Conservation (phyloP, 2,113 vertebrate genomes). For the Butorides virescens region DNA sequence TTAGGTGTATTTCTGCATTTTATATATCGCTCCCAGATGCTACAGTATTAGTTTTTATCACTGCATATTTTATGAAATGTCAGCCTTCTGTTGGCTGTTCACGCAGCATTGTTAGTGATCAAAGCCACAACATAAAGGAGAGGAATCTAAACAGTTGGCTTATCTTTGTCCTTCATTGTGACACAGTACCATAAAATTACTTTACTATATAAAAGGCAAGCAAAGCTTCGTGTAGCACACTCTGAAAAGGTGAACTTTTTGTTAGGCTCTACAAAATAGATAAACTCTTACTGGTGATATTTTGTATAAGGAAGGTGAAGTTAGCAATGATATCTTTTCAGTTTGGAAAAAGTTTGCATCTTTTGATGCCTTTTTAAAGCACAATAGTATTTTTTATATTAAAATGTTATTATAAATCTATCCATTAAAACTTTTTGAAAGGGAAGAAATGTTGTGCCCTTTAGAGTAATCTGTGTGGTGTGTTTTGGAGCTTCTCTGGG, state of each 20-base stretch:
- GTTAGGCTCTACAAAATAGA: conserved; percentile 30
- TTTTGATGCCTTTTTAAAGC: not conserved
- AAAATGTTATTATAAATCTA: not conserved
- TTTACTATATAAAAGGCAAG: conserved; percentile 65
- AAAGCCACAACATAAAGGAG: conserved; percentile 84
- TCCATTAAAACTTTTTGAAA: not conserved
- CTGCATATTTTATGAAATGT: conserved; percentile 91
- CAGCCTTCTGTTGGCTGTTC: conserved; percentile 88
- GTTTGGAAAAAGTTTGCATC: not conserved
- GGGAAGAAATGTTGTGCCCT: not conserved
- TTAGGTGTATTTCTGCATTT: conserved; percentile 88
- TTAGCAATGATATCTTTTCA: not conserved
- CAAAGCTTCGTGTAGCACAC: conserved; percentile 26
- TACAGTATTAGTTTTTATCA: conserved; percentile 89
- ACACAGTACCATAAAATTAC: conserved; percentile 76
- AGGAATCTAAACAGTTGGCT: conserved; percentile 83
- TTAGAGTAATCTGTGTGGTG: not conserved
- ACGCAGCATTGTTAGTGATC: conserved; percentile 85
- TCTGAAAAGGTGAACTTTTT: conserved; percentile 54
- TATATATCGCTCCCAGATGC: conserved; percentile 87
- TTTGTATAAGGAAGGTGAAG: conserved; percentile 6
- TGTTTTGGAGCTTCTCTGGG: not conserved
- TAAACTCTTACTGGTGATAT: conserved; percentile 6
- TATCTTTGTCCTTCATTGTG: conserved; percentile 82
- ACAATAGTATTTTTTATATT: not conserved